These are phyloP conservation scores for Cybosia mesomella DNA, from an alignment of 2,888 invertebrate genomes.

Conservation along the genomic window DNA sequence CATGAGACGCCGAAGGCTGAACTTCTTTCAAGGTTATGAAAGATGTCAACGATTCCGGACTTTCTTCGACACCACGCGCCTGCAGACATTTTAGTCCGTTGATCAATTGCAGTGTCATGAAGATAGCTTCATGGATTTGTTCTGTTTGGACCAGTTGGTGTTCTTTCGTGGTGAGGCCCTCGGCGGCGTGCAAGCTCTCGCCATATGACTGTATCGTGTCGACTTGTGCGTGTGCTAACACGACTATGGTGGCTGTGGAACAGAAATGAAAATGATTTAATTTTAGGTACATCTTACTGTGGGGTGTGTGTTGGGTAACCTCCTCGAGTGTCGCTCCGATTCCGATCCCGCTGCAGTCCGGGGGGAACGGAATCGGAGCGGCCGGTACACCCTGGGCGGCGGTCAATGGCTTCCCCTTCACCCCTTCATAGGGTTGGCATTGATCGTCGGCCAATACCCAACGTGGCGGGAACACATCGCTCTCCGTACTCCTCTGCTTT, in stretches of 20 bases:
- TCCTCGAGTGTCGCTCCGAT: too few species aligned
- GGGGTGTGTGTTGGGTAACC: too few species aligned
- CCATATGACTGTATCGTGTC: constrained; percentile 92
- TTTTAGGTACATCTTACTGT: too few species aligned
- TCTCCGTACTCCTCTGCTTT: too few species aligned
- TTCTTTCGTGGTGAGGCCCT: constrained; percentile 77
- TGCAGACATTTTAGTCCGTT: constrained; percentile 94
- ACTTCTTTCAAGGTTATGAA: constrained; percentile 90
- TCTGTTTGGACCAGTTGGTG: constrained; percentile 80
- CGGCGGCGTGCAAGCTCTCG: constrained; percentile 86
- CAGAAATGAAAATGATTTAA: constrained; percentile 6
- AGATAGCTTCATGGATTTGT: constrained; percentile 89
- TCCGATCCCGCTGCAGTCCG: too few species aligned
- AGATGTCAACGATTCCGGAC: constrained; percentile 90
- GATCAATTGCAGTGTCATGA: constrained; percentile 93
- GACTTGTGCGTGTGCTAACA: constrained; percentile 91
- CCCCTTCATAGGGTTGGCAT: too few species aligned
- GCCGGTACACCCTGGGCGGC: too few species aligned
- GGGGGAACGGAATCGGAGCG: too few species aligned
- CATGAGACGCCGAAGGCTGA: constrained; percentile 60
- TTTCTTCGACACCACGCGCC: constrained; percentile 93
- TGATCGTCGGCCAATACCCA: too few species aligned
- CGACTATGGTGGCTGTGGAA: constrained; percentile 91
- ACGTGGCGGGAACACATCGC: too few species aligned
- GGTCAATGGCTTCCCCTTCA: too few species aligned